These are phyloP conservation scores for Prosapia bicincta DNA, from an alignment of 2,888 invertebrate species.

Conservation along the genomic window DNA sequence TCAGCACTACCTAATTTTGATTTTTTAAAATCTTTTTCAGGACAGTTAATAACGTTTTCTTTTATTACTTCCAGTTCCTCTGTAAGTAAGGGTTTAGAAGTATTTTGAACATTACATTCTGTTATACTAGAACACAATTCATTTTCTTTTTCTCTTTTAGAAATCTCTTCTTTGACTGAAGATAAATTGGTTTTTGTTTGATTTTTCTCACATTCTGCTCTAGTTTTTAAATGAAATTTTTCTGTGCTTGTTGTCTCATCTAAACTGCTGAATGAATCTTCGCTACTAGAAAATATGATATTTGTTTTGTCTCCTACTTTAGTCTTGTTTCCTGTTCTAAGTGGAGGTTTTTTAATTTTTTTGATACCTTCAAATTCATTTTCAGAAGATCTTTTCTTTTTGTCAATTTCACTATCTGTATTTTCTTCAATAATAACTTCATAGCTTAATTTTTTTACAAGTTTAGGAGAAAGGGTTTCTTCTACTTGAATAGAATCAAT, in stretches of 20 bases:
- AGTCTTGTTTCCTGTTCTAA: not conserved
- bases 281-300: not conserved
- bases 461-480: constrained; percentile 19
- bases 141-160: not conserved
- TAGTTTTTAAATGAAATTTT: not conserved
- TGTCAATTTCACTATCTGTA: not conserved
- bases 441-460: constrained; percentile 21
- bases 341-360: not conserved
- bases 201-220: not conserved
- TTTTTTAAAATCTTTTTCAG: too few species aligned
- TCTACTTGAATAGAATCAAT: constrained; percentile 24
- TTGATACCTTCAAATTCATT: not conserved
- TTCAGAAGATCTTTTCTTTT: not conserved
- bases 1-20: too few species aligned
- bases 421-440: constrained; percentile 26
- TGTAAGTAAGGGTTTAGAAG: too few species aligned
- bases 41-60: too few species aligned
- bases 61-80: too few species aligned
- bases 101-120: not conserved
- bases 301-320: not conserved
- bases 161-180: not conserved
- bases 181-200: not conserved
- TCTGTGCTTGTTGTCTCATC: not conserved
- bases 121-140: not conserved
- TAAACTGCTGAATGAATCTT: not conserved